These are phyloP conservation scores for Dinoponera quadriceps DNA, from an alignment of 1,140 invertebrate genomes.

Conservation along the genomic window DNA sequence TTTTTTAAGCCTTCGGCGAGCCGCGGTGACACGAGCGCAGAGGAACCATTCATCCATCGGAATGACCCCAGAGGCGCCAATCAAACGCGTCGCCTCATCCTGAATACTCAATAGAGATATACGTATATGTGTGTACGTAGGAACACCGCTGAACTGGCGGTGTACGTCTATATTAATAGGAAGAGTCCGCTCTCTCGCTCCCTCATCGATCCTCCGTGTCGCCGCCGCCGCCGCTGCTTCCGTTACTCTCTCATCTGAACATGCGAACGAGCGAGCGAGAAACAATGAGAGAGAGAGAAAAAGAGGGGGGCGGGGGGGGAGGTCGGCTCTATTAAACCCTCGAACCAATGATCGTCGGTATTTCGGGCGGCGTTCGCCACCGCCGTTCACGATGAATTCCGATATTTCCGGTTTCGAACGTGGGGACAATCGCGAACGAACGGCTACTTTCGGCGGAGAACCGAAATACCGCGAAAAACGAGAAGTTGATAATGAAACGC, in stretches of 20 bases:
- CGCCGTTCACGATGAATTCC: not conserved
- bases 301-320: no score
- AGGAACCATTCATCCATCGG: constrained; percentile 75
- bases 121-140: constrained; percentile 36
- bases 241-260: not conserved
- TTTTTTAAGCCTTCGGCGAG: constrained; percentile 70
- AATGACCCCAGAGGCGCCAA: constrained; percentile 77
- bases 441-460: not conserved
- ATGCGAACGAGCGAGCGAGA: not conserved
- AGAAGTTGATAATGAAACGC: not conserved
- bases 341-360: constrained; percentile 32
- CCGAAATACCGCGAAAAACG: not conserved
- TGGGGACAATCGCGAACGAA: constrained; percentile 15
- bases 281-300: no score
- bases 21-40: constrained; percentile 71
- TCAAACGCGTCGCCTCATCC: constrained; percentile 75
- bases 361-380: constrained; percentile 11
- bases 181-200: constrained; percentile 60
- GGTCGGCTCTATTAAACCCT: constrained; percentile 29
- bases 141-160: constrained; percentile 45
- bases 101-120: constrained; percentile 75
- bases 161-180: constrained; percentile 72
- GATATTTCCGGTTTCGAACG: constrained; percentile 21
- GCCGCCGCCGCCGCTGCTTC: not conserved
- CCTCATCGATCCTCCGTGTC: constrained; percentile 47